Evolutionary conservation across 2,113 vertebrate species (phyloP), one percentile per base, ranked within the genome.

Genomic region (Sminthopsis crassicaudata): DNA sequence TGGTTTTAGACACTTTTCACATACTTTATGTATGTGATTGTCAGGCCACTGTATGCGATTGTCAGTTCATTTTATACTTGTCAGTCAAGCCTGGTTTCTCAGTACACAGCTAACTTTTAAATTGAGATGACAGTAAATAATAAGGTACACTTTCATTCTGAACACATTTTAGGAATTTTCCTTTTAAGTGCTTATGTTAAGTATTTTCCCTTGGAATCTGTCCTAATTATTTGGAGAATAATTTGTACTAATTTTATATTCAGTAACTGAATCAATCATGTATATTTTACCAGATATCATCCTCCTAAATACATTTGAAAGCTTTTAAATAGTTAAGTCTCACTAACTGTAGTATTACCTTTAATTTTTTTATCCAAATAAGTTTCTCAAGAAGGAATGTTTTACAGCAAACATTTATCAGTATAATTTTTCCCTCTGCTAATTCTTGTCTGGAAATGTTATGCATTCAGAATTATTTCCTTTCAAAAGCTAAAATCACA

Each of bases 231-330:
- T 94, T 60, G 94, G 42, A 93, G 50, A 96, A 90, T 76, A 94
- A 95, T 90, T 92, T 96, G 50, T 93, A 95, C 95, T 89, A 42
- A n/a, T 12, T 96, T 95, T 94, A 94, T 89, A 54, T 8, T 95
- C 36, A 95, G 91, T 92, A 96, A 94, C 90, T 91, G 53, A 94
- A 50, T 90, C 89, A 94, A 23, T n/a, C 54, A 84, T 46, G 27
- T 46, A 25, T 84, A 84, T 84, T 88, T 60, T 16, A 94, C 30
- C 9, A 93, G 3, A 0, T 89, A 57, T 50, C 46, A 95, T 23
- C 90, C n/a, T 57, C 92, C 55, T 94, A 91, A 96, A 91, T 51
- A 30, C 2, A 90, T 76, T 10, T n/a, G 52, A 23, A 91, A 51
- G 22, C 6, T 93, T 93, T 94, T 92, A 52, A 95, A 7, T 36